These are phyloP conservation scores for Sinelater perroti DNA, from an alignment of 2,888 invertebrate genomes.

Conservation along the genomic window DNA sequence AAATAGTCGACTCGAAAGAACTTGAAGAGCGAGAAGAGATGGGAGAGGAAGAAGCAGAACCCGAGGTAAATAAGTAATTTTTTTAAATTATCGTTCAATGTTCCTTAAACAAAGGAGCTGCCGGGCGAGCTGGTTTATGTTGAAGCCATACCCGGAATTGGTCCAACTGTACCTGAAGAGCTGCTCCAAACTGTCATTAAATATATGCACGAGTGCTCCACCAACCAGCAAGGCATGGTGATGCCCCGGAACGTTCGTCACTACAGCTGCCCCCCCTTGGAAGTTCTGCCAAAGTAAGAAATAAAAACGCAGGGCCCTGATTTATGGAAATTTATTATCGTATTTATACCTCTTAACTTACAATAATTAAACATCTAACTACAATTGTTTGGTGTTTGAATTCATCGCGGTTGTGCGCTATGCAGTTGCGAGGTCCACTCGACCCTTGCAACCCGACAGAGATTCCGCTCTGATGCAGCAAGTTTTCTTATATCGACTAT, in stretches of 20 bases:
- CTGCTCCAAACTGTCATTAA: constrained; percentile 64
- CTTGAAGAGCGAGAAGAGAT: constrained; percentile 30
- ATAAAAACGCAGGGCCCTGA: neutral
- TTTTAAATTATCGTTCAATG: neutral
- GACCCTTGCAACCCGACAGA: no score
- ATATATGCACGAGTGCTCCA: constrained; percentile 64
- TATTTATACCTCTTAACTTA: constrained; percentile 22
- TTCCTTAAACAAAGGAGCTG: constrained; percentile 45
- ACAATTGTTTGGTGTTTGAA: constrained; percentile 29
- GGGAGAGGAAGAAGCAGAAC: constrained; percentile 35
- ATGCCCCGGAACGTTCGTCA: constrained; percentile 78
- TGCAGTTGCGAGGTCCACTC: constrained; percentile 5
- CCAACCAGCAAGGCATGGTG: constrained; percentile 70
- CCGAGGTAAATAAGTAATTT: constrained; percentile 13
- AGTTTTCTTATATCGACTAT: no score
- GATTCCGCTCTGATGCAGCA: no score
- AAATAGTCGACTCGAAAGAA: neutral
- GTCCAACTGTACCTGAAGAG: constrained; percentile 63
- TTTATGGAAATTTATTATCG: constrained; percentile 24
- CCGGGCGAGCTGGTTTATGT: constrained; percentile 53
- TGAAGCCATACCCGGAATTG: constrained; percentile 69
- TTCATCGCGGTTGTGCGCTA: constrained; percentile 22
- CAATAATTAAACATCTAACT: constrained; percentile 27
- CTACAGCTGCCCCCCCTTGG: constrained; percentile 74
- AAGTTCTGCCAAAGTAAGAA: constrained; percentile 49